Conservation (phyloP, 2,888 invertebrate genomes). For the Macrophya annulata region DNA sequence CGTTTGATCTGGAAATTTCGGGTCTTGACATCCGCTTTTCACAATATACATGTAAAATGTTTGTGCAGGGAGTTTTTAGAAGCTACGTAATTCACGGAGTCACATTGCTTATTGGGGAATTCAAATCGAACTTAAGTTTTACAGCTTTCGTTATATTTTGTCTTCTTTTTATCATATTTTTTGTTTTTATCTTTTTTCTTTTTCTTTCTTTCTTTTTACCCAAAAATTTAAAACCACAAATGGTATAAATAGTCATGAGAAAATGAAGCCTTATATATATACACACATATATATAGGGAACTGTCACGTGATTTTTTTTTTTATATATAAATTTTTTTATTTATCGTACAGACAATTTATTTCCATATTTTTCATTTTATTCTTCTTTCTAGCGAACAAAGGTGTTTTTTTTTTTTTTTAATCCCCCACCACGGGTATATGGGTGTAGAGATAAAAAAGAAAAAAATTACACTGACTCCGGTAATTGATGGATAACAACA, state of each 20-base stretch:
- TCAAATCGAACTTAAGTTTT: neutral
- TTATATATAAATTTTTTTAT: too few relatives aligned
- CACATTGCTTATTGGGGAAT: neutral
- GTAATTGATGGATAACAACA: slow-evolving; percentile 37
- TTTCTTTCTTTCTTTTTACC: neutral
- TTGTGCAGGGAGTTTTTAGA: neutral
- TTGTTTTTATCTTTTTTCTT: neutral
- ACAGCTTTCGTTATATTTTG: neutral
- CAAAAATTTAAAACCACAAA: neutral
- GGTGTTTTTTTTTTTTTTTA: neutral
- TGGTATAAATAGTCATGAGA: neutral
- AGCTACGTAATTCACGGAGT: neutral
- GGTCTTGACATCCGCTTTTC: neutral
- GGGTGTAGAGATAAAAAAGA: neutral
- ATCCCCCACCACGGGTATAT: neutral
- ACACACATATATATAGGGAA: neutral
- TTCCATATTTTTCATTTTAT: neutral
- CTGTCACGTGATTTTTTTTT: neutral
- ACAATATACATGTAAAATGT: neutral
- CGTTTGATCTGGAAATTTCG: slow-evolving; percentile 35
- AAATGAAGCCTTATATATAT: neutral
- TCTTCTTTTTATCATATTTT: too few relatives aligned
- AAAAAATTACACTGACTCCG: neutral
- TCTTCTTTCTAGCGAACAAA: neutral
- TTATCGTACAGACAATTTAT: neutral